These are phyloP conservation scores for Macrophya annulata DNA, from an alignment of 2,888 invertebrate species.

Conservation along the genomic window DNA sequence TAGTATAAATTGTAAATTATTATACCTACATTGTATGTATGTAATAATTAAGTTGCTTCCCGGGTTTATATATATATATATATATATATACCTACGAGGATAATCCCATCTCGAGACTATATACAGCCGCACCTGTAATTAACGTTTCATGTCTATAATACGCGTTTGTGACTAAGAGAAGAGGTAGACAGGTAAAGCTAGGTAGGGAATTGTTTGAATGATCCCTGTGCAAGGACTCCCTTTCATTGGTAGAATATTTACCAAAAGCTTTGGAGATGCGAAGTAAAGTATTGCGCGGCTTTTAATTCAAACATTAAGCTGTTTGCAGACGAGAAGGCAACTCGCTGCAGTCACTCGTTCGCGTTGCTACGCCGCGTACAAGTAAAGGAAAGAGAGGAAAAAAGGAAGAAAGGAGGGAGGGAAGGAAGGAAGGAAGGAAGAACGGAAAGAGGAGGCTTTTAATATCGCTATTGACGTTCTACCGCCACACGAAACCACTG, in stretches of 20 bases:
- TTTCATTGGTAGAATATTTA: constrained; percentile 25
- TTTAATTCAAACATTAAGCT: constrained; percentile 45
- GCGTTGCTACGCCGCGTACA: neutral
- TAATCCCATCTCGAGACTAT: constrained; percentile 21
- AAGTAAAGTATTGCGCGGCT: constrained; percentile 17
- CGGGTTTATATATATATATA: no score
- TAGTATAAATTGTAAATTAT: no score
- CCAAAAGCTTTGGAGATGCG: constrained; percentile 26
- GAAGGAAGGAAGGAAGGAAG: neutral
- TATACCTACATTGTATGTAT: no score
- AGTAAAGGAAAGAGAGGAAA: neutral
- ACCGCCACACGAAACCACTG: neutral
- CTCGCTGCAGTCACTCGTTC: neutral
- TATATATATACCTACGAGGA: neutral
- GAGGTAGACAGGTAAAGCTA: neutral
- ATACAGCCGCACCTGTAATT: neutral
- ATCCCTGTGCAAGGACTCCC: neutral
- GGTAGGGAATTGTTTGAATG: neutral
- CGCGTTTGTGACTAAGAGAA: neutral
- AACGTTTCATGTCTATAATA: neutral
- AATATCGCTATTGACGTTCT: constrained; percentile 43
- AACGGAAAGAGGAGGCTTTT: constrained; percentile 12
- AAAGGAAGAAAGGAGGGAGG: neutral
- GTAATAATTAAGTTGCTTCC: no score
- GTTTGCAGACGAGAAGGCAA: neutral